Conservation (phyloP, 2,888 invertebrate genomes). For the Phytoseiulus persimilis region DNA sequence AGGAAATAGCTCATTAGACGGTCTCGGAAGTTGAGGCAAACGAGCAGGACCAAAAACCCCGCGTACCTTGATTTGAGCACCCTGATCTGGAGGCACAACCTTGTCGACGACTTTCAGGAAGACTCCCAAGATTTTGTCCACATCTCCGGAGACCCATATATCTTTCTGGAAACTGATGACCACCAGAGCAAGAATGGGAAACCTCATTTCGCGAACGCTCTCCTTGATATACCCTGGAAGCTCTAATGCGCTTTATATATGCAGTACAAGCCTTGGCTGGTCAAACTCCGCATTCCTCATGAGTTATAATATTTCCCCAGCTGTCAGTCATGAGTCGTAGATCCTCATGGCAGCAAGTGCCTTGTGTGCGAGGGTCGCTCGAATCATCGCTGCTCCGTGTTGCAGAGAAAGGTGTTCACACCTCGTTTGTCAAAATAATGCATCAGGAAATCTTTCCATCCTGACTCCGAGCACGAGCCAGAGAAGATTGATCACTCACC, state of each 20-base stretch:
- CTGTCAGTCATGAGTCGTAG: neutral
- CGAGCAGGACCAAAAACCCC: neutral
- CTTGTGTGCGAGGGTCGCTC: too few species aligned
- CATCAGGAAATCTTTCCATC: too few species aligned
- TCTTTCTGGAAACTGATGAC: neutral
- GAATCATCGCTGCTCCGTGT: too few species aligned
- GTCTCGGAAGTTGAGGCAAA: neutral
- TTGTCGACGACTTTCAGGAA: constrained; percentile 29
- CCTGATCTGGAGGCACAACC: neutral
- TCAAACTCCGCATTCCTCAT: neutral
- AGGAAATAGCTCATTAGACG: neutral
- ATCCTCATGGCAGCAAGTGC: too few species aligned
- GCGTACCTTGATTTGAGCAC: neutral
- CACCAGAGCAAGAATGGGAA: neutral
- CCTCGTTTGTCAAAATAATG: too few species aligned
- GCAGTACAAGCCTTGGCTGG: neutral
- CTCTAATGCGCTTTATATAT: neutral
- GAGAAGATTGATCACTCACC: too few species aligned
- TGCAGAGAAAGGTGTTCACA: too few species aligned
- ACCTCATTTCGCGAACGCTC: neutral
- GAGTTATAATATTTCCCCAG: neutral
- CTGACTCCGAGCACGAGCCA: too few species aligned
- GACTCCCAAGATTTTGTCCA: neutral
- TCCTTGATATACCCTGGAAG: too few species aligned
- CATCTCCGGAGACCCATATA: neutral